Evolutionary conservation across 2,113 vertebrate species (phyloP).

Genomic region (Antennarius striatus): DNA sequence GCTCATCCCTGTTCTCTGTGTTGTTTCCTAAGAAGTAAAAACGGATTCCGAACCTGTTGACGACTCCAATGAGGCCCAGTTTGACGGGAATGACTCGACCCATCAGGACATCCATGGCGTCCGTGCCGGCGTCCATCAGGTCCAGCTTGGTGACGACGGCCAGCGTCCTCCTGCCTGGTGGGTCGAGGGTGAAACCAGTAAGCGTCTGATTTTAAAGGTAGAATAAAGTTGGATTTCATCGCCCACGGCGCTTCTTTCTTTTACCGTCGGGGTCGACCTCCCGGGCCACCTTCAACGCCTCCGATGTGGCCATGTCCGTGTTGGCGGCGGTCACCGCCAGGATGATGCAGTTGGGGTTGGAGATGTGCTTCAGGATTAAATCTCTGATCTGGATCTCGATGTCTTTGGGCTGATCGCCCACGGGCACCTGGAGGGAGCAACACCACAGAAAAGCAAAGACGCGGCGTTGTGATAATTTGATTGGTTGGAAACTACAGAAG

Average conservation of each 20-base stretch:
- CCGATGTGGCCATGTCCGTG: slow-evolving; percentile 98
- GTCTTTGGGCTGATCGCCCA: slow-evolving; percentile 97
- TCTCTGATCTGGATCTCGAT: slow-evolving; percentile 97
- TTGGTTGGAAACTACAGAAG: slow-evolving; percentile 11
- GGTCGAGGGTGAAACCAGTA: slow-evolving; percentile 1
- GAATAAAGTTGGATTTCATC: too few species aligned
- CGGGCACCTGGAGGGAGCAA: slow-evolving; percentile 86
- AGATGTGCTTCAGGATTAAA: slow-evolving; percentile 94
- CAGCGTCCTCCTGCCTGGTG: slow-evolving; percentile 91
- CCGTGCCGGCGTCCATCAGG: slow-evolving; percentile 98
- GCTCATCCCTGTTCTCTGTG: not conserved
- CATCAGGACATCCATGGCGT: slow-evolving; percentile 98
- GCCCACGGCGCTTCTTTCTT: not conserved
- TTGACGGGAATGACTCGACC: slow-evolving; percentile 98
- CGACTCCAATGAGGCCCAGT: slow-evolving; percentile 96
- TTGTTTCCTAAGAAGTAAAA: not conserved
- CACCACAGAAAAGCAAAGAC: slow-evolving; percentile 24
- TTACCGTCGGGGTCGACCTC: slow-evolving; percentile 96
- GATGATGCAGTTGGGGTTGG: slow-evolving; percentile 98
- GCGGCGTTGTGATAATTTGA: not conserved
- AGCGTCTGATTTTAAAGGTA: too few species aligned
- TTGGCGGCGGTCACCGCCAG: slow-evolving; percentile 96
- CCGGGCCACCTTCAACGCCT: slow-evolving; percentile 95
- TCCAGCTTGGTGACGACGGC: slow-evolving; percentile 98
- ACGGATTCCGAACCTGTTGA: slow-evolving; percentile 88